A percentile compares a stretch with the other conserved stretches of the same genome.
These are phyloP conservation scores for Gonatopus flavifemur DNA, from an alignment of 1,140 invertebrate species.

Conservation along the genomic window DNA sequence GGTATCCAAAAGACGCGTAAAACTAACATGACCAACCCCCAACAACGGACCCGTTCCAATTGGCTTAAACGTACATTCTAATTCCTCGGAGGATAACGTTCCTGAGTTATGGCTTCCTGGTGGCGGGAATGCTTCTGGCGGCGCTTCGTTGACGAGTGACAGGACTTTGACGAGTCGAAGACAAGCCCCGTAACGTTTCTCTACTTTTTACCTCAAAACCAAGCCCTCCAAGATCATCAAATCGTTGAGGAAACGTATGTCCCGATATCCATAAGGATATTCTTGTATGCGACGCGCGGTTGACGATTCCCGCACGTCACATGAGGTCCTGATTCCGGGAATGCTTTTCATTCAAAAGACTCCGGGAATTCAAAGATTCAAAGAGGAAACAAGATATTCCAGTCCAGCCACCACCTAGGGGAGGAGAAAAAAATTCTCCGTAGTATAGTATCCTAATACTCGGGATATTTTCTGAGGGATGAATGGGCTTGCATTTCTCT, in stretches of 20 bases:
- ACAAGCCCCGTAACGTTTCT: neutral
- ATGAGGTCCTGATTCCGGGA: slow-evolving; percentile 36
- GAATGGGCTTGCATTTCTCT: too few species aligned
- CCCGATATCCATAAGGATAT: too few species aligned
- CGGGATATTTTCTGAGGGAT: slow-evolving; percentile 37
- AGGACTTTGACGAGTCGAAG: slow-evolving; percentile 38
- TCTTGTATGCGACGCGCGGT: too few species aligned
- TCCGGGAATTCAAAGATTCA: slow-evolving; percentile 2
- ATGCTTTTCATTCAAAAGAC: slow-evolving; percentile 32
- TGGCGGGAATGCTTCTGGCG: slow-evolving; percentile 49
- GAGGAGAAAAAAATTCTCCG: slow-evolving; percentile 12
- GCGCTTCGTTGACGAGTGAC: slow-evolving; percentile 46
- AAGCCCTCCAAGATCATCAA: neutral
- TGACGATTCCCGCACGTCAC: too few species aligned
- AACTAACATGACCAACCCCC: too few species aligned
- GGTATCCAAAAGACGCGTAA: too few species aligned
- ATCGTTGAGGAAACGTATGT: neutral
- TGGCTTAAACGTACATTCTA: too few species aligned
- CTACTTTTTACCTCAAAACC: neutral
- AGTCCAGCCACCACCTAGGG: neutral
- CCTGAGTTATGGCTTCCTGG: slow-evolving; percentile 42
- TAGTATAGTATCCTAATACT: slow-evolving; percentile 35
- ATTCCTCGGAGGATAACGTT: neutral
- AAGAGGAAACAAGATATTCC: too few species aligned
- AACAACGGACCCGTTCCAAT: too few species aligned